Evolutionary conservation across 2,888 invertebrate genomes (phyloP).

Genomic region (Dendrolimus pini): DNA sequence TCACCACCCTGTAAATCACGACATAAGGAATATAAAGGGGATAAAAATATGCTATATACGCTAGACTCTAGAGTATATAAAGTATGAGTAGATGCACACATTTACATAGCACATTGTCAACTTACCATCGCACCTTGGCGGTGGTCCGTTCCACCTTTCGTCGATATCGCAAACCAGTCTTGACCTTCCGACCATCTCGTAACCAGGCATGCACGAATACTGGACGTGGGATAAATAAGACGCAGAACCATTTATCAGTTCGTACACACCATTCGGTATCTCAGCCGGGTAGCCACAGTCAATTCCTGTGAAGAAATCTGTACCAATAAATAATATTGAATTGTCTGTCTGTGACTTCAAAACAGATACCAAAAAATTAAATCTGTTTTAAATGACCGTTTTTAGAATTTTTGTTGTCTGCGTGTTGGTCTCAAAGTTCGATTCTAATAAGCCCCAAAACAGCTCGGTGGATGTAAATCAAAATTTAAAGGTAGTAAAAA

Average conservation of each 20-base stretch:
- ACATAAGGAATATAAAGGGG: too few relatives aligned
- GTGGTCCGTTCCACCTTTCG: conserved; percentile 95
- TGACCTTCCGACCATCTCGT: conserved; percentile 90
- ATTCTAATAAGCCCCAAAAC: too few relatives aligned
- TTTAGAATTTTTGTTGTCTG: too few relatives aligned
- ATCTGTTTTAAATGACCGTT: background rate
- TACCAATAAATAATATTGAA: background rate
- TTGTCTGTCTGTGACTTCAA: background rate
- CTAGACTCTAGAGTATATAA: too few relatives aligned
- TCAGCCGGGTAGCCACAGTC: conserved; percentile 94
- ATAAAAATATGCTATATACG: too few relatives aligned
- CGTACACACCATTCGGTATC: conserved; percentile 88
- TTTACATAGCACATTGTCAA: too few relatives aligned
- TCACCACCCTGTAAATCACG: too few relatives aligned
- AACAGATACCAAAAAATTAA: background rate
- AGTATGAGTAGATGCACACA: too few relatives aligned
- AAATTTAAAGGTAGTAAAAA: too few relatives aligned
- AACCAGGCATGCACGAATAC: conserved; percentile 89
- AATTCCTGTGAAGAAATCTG: conserved; percentile 76
- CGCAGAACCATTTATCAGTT: conserved; percentile 88
- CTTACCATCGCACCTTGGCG: conserved; percentile 90
- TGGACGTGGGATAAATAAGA: conserved; percentile 92
- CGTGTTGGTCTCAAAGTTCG: too few relatives aligned
- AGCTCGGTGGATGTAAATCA: too few relatives aligned
- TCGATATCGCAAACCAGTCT: conserved; percentile 93